phyloP scores from a whole-genome alignment of 2,113 vertebrate genomes.

The Catagonus wagneri region DNA sequence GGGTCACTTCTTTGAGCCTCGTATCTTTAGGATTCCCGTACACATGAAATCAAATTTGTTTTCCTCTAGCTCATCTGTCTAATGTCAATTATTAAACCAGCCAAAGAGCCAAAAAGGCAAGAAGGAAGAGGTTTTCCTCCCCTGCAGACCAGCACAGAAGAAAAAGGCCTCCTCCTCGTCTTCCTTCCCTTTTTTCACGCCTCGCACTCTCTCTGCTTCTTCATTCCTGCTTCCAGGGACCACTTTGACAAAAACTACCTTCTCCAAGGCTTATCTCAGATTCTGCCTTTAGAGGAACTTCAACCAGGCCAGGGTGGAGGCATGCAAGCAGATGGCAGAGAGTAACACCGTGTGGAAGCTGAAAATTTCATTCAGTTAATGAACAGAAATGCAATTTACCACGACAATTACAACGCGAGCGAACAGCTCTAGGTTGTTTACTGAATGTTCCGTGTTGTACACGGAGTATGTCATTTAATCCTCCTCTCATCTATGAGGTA shows the following conservation, averaged over 20 bases:
- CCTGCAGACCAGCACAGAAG: background rate
- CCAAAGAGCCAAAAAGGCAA: background rate
- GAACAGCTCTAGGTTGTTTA: constrained; percentile 1
- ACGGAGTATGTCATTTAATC: background rate
- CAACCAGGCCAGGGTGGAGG: background rate
- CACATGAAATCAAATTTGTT: background rate
- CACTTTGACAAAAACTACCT: background rate
- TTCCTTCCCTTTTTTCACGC: background rate
- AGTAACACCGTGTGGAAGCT: background rate
- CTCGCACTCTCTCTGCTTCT: background rate
- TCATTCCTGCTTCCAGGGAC: background rate
- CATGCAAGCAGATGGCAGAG: background rate
- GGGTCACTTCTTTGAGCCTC: background rate
- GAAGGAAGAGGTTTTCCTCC: background rate
- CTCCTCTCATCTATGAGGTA: background rate
- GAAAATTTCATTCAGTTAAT: constrained; percentile 41
- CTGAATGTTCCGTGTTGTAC: background rate
- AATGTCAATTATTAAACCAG: background rate
- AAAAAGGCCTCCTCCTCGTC: background rate
- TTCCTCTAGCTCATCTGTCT: background rate
- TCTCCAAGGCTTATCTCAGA: background rate
- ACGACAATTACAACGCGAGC: background rate
- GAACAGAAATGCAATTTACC: constrained; percentile 11
- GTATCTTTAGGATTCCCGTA: background rate
- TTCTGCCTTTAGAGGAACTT: background rate